Evolutionary conservation across 2,113 vertebrate species (phyloP), one percentile per base, ranked within the genome.

Genomic region (Myiagra hebetior): DNA sequence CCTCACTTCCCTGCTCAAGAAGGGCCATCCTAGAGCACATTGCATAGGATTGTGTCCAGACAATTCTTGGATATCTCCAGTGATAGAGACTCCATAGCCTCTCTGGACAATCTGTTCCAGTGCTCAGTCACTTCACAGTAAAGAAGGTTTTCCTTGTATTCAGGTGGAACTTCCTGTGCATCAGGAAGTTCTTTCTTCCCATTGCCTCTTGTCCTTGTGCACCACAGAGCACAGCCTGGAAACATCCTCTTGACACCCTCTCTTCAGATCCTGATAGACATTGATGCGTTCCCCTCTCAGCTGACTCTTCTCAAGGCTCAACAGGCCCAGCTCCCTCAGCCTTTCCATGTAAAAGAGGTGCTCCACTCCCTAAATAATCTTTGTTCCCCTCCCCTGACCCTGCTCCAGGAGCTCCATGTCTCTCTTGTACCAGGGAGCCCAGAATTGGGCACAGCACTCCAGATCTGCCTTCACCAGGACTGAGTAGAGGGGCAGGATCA

Each of bases 381-480:
- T 52, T n/a, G 6, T 16, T 69, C 2, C 47, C 15, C 13, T 78
- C 39, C n/a, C 13, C 19, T 47, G n/a, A 4, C 46, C 39, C 47
- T 1, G 1, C 8, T 28, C 12, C 28, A n/a, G 64, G 28, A 62
- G 23, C 47, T 78, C 55, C 3, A 1, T 33, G 55, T 52, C 39
- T 22, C 11, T 23, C 0, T 3, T 9, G 1, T 13, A 0, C 31
- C 23, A 10, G 14, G 3, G 46, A 76, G 26, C 46, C 55, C 63
- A 35, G 62, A 76, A 35, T 6, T 23, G n/a, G 30, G 2, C 39
- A 31, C 39, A 62, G 30, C 24, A 21, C 24, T 15, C 30, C 55
- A 62, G 14, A 12, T 47, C 53, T 47, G 41, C 21, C n/a, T 8
- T 68, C 62, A 18, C 11, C 47, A 35, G 63, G 21, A 21, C 70